A percentile compares a stretch with the other conserved stretches of the same genome.
Conservation (phyloP, 2,888 invertebrate species). For the Capitulum mitella region DNA sequence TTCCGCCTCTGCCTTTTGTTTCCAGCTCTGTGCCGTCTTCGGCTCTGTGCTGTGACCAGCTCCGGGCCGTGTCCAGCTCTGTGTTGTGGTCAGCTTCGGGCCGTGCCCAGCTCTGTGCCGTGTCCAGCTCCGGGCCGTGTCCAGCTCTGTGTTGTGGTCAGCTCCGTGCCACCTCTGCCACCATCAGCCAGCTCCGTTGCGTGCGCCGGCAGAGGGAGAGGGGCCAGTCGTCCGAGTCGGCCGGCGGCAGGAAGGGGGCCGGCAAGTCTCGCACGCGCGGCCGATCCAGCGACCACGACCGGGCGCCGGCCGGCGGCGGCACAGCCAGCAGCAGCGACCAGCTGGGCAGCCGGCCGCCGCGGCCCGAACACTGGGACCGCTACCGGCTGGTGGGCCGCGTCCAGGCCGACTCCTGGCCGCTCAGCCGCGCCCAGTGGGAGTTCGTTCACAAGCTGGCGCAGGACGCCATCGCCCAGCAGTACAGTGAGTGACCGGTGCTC, state of each 20-base stretch:
- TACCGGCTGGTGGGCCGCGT: constrained; percentile 5
- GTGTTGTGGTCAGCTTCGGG: no score
- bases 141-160: no score
- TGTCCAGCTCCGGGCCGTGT: no score
- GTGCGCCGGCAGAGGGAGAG: not conserved
- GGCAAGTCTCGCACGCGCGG: not conserved
- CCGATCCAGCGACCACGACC: not conserved
- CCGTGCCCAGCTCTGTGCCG: no score
- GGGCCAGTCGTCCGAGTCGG: not conserved
- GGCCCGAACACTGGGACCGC: constrained; percentile 16
- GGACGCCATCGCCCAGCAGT: not conserved
- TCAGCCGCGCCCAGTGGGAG: not conserved
- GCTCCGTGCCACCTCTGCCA: no score
- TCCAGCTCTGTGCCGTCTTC: no score
- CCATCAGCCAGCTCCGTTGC: no score
- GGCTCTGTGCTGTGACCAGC: no score
- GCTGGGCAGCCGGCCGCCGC: not conserved
- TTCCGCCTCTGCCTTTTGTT: no score
- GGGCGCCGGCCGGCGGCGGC: not conserved
- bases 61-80: no score
- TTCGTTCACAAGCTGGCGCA: not conserved
- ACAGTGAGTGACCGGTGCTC: not conserved
- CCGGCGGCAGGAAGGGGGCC: not conserved
- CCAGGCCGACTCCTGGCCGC: not conserved
- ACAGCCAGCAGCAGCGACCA: not conserved